A percentile compares a stretch with the other conserved stretches of the same genome.
These are phyloP conservation scores for Campylomormyrus tamandua DNA, from an alignment of 2,113 vertebrate species.

Conservation along the genomic window DNA sequence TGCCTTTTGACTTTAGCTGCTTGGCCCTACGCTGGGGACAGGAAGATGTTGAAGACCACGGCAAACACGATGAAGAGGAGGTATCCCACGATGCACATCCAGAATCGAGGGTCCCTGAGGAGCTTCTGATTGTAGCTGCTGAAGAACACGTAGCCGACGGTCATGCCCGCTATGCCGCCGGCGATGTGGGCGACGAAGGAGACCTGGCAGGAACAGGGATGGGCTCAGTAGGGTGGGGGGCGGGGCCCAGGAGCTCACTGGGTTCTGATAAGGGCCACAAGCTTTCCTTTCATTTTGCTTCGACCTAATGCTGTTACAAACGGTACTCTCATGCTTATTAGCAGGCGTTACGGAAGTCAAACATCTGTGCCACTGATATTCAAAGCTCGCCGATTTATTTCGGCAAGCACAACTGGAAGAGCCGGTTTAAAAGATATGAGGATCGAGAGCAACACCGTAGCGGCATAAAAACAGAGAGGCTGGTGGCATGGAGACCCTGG, in stretches of 20 bases:
- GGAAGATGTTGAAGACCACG: conserved; percentile 76
- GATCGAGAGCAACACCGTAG: background rate
- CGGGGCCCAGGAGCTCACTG: background rate
- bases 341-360: background rate
- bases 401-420: background rate
- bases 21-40: conserved; percentile 58
- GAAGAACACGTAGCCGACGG: conserved; percentile 82
- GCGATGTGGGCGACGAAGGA: conserved; percentile 85
- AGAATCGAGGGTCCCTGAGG: conserved; percentile 77
- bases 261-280: background rate
- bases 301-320: background rate
- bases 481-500: background rate
- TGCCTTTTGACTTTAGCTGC: background rate
- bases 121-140: conserved; percentile 72
- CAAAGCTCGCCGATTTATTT: background rate
- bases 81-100: conserved; percentile 73
- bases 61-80: conserved; percentile 66
- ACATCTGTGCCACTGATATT: background rate
- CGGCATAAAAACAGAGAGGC: background rate
- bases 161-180: conserved; percentile 81
- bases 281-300: background rate
- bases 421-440: background rate
- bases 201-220: conserved; percentile 55
- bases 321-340: background rate
- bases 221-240: background rate